Percentiles rank a stretch among this genome's conserved stretches.
Evolutionary conservation across 2,113 vertebrate genomes (phyloP).

Genomic region (Callipepla squamata): DNA sequence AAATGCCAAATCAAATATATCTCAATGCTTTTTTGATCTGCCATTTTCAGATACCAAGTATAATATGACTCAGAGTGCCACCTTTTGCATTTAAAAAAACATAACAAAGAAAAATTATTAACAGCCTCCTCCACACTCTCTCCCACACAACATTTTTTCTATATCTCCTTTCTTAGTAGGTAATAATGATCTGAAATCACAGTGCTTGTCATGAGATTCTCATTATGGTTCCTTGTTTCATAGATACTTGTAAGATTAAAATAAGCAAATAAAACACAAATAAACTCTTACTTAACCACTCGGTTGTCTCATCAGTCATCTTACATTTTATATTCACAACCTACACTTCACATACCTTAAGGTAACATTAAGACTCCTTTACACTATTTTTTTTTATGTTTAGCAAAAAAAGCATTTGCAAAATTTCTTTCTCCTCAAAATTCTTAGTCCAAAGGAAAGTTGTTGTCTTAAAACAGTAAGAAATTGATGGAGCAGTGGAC

Average conservation of each 20-base stretch:
- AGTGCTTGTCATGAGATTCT: not conserved
- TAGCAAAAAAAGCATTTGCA: not conserved
- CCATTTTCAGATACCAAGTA: not conserved
- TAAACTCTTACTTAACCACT: not conserved
- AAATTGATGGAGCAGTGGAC: not conserved
- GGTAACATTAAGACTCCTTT: not conserved
- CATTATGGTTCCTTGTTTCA: not conserved
- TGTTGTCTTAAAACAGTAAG: not conserved
- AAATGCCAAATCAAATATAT: slow-evolving; percentile 19
- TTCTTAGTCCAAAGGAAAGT: not conserved
- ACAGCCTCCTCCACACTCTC: slow-evolving; percentile 27
- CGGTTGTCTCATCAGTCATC: not conserved
- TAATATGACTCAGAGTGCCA: slow-evolving; percentile 28
- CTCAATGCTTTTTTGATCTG: not conserved
- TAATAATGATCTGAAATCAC: slow-evolving; percentile 17
- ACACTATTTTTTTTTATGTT: not conserved
- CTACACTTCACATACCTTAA: not conserved
- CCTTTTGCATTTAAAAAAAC: slow-evolving; percentile 10
- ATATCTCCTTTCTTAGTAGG: slow-evolving; percentile 25
- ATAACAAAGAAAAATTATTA: not conserved
- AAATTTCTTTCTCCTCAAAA: not conserved
- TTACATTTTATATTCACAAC: not conserved
- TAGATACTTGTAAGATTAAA: not conserved
- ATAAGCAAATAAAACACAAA: not conserved
- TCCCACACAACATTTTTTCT: slow-evolving; percentile 28